Evolutionary conservation across 2,888 invertebrate species (phyloP).

Genomic region (Plebejus argus): DNA sequence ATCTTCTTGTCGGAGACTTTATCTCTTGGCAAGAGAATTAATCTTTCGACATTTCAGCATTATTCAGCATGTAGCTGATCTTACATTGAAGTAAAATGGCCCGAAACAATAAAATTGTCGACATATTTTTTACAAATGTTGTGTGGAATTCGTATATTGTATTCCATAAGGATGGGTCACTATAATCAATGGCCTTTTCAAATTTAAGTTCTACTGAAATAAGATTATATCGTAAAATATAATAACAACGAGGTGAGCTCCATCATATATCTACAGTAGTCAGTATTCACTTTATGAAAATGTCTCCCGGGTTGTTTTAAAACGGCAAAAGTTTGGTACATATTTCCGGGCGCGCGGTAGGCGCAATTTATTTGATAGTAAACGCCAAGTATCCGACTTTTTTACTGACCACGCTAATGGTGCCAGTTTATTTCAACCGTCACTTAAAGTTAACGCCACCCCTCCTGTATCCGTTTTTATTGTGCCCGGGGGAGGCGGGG

Average conservation of each 20-base stretch:
- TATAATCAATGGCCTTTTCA: not conserved
- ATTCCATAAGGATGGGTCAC: no score
- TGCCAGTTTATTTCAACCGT: constrained; percentile 30
- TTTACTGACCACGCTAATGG: constrained; percentile 32
- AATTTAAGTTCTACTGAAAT: not conserved
- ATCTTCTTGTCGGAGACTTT: not conserved
- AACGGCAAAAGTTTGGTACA: constrained; percentile 14
- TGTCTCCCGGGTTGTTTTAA: constrained; percentile 14
- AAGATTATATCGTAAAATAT: not conserved
- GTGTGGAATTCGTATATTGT: no score
- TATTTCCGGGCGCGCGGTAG: constrained; percentile 4
- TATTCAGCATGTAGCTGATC: not conserved
- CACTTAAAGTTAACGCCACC: constrained; percentile 29
- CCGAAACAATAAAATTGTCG: no score
- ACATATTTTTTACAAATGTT: no score
- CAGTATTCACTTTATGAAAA: constrained; percentile 16
- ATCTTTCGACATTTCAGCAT: not conserved
- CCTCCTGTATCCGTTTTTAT: constrained; percentile 28
- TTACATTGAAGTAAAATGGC: not conserved
- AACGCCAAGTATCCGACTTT: constrained; percentile 32
- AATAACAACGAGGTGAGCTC: not conserved
- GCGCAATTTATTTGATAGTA: constrained; percentile 29
- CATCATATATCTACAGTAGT: not conserved
- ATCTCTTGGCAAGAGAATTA: no score
- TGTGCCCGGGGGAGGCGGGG: constrained; percentile 22